Evolutionary conservation across 2,113 vertebrate genomes (phyloP).

Genomic region (Thunnus thynnus): DNA sequence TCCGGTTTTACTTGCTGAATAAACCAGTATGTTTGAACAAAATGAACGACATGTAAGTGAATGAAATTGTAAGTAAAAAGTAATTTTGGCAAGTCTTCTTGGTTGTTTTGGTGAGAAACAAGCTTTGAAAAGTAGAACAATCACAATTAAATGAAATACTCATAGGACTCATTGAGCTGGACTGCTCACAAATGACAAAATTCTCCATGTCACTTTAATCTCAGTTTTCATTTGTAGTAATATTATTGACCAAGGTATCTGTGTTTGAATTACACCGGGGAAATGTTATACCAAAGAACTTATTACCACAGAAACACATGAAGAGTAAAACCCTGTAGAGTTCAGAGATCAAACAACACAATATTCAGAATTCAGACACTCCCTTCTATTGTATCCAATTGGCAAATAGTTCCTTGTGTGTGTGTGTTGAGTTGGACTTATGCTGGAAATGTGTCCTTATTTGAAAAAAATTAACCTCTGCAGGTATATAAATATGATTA

Average conservation of each 20-base stretch:
- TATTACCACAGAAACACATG: background rate
- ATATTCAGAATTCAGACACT: background rate
- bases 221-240: conserved; percentile 19
- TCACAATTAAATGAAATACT: conserved; percentile 11
- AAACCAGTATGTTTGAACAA: background rate
- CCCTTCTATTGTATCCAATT: background rate
- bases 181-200: conserved; percentile 25
- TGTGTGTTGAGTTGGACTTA: background rate
- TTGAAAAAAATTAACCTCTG: conserved; percentile 6
- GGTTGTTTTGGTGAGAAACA: conserved; percentile 21
- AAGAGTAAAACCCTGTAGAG: background rate
- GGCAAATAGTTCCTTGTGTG: background rate
- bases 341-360: background rate
- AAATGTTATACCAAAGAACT: conserved; percentile 2
- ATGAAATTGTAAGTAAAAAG: background rate
- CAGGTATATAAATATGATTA: conserved; percentile 24
- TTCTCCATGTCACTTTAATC: conserved; percentile 11
- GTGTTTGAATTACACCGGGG: background rate
- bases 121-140: conserved; percentile 38
- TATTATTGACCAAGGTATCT: background rate
- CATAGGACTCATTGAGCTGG: background rate
- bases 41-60: background rate
- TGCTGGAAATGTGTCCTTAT: background rate
- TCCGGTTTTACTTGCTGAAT: background rate
- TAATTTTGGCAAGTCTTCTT: conserved; percentile 19